phyloP scores from a whole-genome alignment of 1,140 invertebrate genomes.

The Pinna nobilis region DNA sequence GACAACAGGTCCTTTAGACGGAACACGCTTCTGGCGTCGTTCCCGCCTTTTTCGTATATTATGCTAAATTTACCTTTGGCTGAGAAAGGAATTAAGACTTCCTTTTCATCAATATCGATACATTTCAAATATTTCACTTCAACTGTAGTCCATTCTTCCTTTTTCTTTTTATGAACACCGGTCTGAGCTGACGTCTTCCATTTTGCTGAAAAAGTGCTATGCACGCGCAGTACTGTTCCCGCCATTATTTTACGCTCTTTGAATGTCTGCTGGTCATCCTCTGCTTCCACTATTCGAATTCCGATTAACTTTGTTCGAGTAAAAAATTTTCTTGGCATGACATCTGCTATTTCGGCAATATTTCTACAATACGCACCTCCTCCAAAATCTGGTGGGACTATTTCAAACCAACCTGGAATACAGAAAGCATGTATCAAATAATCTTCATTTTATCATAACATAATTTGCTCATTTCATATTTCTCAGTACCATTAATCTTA shows the following conservation, averaged over 20 bases:
- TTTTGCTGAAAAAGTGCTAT: conserved; percentile 60
- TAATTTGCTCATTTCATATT: neutral
- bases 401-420: conserved; percentile 63
- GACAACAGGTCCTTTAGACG: conserved; percentile 63
- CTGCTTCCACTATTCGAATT: conserved; percentile 48
- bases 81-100: conserved; percentile 59
- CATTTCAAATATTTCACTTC: conserved; percentile 67
- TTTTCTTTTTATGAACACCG: conserved; percentile 59
- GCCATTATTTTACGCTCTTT: conserved; percentile 60
- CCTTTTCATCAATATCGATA: conserved; percentile 51
- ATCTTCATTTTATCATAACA: no score
- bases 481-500: neutral
- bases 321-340: conserved; percentile 62
- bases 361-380: conserved; percentile 50
- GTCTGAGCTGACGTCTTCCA: conserved; percentile 61
- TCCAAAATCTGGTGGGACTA: conserved; percentile 63
- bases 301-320: conserved; percentile 60
- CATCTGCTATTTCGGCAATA: conserved; percentile 61
- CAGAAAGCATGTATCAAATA: conserved; percentile 1
- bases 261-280: conserved; percentile 49
- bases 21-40: conserved; percentile 56
- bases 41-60: conserved; percentile 57
- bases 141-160: conserved; percentile 53
- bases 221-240: conserved; percentile 53
- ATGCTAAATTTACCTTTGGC: conserved; percentile 64